Evolutionary conservation across 2,113 vertebrate genomes (phyloP).

Genomic region (Semnopithecus entellus): DNA sequence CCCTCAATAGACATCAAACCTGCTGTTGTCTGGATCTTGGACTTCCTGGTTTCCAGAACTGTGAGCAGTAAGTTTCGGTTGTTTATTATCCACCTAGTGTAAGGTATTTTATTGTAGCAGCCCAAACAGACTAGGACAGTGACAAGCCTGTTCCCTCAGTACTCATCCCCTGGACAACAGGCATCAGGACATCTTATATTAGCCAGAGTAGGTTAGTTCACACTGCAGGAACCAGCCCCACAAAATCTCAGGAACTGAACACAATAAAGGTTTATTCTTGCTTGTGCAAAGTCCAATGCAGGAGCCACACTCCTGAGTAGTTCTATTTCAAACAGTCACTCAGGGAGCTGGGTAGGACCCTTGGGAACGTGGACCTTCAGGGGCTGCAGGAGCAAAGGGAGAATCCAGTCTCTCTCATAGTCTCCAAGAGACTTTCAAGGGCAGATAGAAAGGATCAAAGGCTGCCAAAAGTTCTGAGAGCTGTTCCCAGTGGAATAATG

Average conservation of each 20-base stretch:
- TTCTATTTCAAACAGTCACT: neutral
- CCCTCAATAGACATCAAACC: neutral
- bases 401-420: neutral
- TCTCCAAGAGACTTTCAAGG: neutral
- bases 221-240: neutral
- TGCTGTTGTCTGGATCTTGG: neutral
- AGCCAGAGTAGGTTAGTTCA: neutral
- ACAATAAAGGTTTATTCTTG: neutral
- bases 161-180: neutral
- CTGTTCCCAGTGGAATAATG: too few relatives aligned
- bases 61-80: neutral
- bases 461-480: neutral
- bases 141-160: neutral
- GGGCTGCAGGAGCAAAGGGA: neutral
- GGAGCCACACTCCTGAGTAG: neutral
- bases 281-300: neutral
- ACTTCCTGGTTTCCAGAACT: neutral
- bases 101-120: neutral
- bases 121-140: neutral
- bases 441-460: neutral
- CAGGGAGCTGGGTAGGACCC: neutral
- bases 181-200: neutral
- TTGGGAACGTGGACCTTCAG: neutral
- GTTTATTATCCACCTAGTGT: neutral
- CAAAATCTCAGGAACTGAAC: neutral